Evolutionary conservation across 2,888 invertebrate genomes (phyloP).

Genomic region (Diarsia brunnea): DNA sequence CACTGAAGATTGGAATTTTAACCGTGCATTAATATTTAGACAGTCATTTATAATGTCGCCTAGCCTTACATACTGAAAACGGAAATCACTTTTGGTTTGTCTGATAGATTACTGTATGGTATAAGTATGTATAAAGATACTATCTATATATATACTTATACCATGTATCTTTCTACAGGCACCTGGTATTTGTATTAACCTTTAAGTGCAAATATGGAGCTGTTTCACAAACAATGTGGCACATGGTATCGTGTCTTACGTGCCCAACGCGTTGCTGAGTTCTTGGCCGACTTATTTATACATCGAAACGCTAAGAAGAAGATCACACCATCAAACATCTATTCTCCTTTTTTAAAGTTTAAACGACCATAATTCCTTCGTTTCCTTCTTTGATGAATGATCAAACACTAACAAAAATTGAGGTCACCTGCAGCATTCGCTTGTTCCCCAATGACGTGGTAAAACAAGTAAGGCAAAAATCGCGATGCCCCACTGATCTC

Average conservation of each 20-base stretch:
- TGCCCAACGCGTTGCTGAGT: background rate
- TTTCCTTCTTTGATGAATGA: background rate
- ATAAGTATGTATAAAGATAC: too few species aligned
- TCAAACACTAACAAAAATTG: background rate
- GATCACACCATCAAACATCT: background rate
- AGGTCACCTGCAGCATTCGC: background rate
- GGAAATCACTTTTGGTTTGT: background rate
- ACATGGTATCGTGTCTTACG: too few species aligned
- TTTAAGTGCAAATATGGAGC: too few species aligned
- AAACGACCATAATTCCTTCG: background rate
- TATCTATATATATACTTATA: too few species aligned
- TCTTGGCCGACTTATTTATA: background rate
- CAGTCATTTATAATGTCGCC: too few species aligned
- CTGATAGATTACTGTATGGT: too few species aligned
- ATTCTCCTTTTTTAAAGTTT: background rate
- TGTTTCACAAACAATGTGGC: too few species aligned
- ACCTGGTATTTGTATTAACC: too few species aligned
- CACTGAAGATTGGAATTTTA: background rate
- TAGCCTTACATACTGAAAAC: too few species aligned
- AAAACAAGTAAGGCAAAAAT: constrained; percentile 32
- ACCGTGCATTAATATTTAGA: background rate
- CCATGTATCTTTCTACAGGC: too few species aligned
- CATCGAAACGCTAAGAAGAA: background rate
- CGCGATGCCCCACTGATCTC: constrained; percentile 43
- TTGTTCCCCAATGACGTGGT: constrained; percentile 21